Evolutionary conservation across 2,113 vertebrate species (phyloP), one percentile per base, ranked within the genome.

Genomic region (Centropus unirufus): DNA sequence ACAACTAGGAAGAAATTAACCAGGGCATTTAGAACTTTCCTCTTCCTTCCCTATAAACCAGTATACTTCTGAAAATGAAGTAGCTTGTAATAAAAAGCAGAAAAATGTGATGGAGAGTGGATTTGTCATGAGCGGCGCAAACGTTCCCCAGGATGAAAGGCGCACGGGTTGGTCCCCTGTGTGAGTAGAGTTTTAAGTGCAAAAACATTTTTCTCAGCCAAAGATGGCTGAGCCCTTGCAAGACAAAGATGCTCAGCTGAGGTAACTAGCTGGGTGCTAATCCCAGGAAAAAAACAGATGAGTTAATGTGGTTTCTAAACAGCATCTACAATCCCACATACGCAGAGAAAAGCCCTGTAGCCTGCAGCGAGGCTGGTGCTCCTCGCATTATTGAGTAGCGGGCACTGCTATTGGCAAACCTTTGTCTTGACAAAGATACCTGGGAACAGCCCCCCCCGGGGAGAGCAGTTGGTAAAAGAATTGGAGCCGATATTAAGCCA

Each of bases 401-500:
- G n/a, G 66, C 8, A 1, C 42, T 40, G 49, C 72, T 84, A 42
- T 75, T 84, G 70, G 26, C 26, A 30, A 61, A 92, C 76, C 12
- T 49, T 49, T 34, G 24, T 79, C 27, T 66, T 92, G 73, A 42
- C 54, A 46, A 89, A 90, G 76, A 19, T 42, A 6, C 30, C 11
- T 30, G 27, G 77, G 92, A 90, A 21, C 57, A 54, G 49, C 36
- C 36, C n/a, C n/a, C 44, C 27, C 49, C 5, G 7, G 3, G 55
- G 59, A 87, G 76, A 47, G 24, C 67, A 2, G 44, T 52, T 20
- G 55, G 62, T 68, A 83, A 86, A 76, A 4, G 26, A 79, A 68
- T 86, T 42, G 30, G 39, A 90, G 80, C 57, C 93, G 91, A 96
- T 95, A 96, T 97, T 97, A 97, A 75, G 85, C 54, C 3, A 1